Evolutionary conservation across 2,113 vertebrate species (phyloP).

Genomic region (Oryzias woworae): DNA sequence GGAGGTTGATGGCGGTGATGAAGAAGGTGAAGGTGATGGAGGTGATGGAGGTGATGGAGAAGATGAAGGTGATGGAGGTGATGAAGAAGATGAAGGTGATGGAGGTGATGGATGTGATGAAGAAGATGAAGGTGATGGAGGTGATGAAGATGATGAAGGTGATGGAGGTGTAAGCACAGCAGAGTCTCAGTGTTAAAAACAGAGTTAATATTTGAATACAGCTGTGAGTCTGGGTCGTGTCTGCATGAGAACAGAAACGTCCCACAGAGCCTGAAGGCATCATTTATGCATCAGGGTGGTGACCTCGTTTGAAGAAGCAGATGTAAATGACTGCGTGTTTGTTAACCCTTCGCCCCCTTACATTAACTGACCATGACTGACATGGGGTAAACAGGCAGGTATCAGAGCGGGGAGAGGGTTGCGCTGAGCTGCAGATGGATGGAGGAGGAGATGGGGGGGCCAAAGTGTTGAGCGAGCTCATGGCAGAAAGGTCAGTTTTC

Average conservation of each 20-base stretch:
- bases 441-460: conserved; percentile 20
- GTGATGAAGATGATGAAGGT: too few relatives aligned
- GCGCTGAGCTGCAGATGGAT: conserved; percentile 48
- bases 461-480: conserved; percentile 29
- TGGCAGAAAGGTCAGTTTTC: conserved; percentile 62
- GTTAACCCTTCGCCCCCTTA: not conserved
- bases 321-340: conserved; percentile 23
- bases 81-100: too few relatives aligned
- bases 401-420: conserved; percentile 32
- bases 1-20: too few relatives aligned
- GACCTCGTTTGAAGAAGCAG: conserved; percentile 38
- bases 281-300: conserved; percentile 16
- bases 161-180: too few relatives aligned
- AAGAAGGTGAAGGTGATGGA: too few relatives aligned
- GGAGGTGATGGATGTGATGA: too few relatives aligned
- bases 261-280: conserved; percentile 1
- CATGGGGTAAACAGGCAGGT: conserved; percentile 21
- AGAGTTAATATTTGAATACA: not conserved
- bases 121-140: too few relatives aligned
- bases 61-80: too few relatives aligned
- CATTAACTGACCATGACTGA: conserved; percentile 12
- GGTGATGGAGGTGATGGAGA: too few relatives aligned
- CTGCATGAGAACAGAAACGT: conserved; percentile 2
- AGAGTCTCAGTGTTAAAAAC: not conserved
- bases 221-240: not conserved